Base-by-base conservation (phyloP, 2,113 vertebrate genomes). In the Atractosteus spatula region DNA sequence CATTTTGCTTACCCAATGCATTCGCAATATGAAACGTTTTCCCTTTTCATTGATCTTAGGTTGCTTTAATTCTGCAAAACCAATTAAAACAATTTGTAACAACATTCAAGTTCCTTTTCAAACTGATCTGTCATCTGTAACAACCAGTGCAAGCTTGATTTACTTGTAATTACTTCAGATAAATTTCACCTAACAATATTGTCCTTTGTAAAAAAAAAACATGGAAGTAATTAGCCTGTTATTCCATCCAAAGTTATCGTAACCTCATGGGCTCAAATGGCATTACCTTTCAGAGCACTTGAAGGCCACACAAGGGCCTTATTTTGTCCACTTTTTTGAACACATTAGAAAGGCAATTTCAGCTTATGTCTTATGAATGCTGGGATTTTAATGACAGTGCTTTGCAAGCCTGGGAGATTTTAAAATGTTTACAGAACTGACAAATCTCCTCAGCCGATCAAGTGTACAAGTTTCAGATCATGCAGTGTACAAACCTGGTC, bases 151-250 rank as follows among this genome's bases (percentile, higher is more conserved):
- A 51, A 10, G 5, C 10, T 51, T 51, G 10, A 51, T 51, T 51
- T 51, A 1, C 10, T 51, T 51, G 5, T 51, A 5, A 51, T 51
- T 51, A 5, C 2, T 51, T 51, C 10, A 51, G 47, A 51, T 51
- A 51, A 51, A 7, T 5, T 51, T 51, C 12, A n/a, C 10, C 5
- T 14, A n/a, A 41, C 16, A 55, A 16, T 55, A 17, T 41, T 11
- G 47, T 7, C 47, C 8, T 68, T 55, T 68, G 44, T 17, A n/a
- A 16, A 51, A 16, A 51, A 66, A 14, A 54, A 68, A 55, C 17
- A 45, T 68, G 66, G 57, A 68, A 68, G 72, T 29, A 54, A 68
- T 74, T 55, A 62, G 59, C 11, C 8, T 10, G 66, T 3, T 55
- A 43, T 47, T 47, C 16, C 6, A 56, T n/a, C 42, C n/a, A 41